Base-by-base conservation (phyloP, 2,797 vertebrate genomes). In the Holocentrus rufus region DNA sequence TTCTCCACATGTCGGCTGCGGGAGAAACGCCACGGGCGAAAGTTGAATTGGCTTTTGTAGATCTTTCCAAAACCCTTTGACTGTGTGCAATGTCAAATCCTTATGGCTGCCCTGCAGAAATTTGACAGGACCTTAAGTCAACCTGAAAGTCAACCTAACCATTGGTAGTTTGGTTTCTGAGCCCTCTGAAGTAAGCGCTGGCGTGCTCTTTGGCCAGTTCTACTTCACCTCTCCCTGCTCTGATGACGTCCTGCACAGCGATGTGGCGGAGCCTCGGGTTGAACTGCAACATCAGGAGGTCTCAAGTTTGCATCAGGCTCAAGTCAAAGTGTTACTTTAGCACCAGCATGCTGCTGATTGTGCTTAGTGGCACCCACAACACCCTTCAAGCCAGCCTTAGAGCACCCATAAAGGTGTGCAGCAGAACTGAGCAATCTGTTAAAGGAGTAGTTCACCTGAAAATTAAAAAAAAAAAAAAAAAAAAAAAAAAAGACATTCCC, bases 231-330 rank as follows among this genome's bases (percentile, higher is more conserved):
- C 49, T 53, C 72, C 44, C 14, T 77, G 42, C 34, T 9, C 34
- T 36, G 34, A 7, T n/a, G 1, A 7, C 7, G 34, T 75, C 62
- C 58, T 65, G 36, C 31, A 36, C 52, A 68, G 23, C 13, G 73
- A 77, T 69, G 80, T 67, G 46, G 69, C 87, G 70, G 85, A 50
- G 77, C 86, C 58, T 34, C 8, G 30, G 84, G 90, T 69, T 75
- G 59, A 76, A 66, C 67, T 30, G 44, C 23, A 74, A 30, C 82
- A 77, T 74, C 68, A 74, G 55, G 74, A 50, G 69, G 57, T 70
- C 67, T 78, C 55, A 1, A 57, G 54, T 68, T 15, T 50, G 61
- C 65, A 82, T 56, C 47, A 68, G 59, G 47, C 23, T 78, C 55
- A 58, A 72, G 72, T 75, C 69, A 77, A 61, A 76, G 31, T 57